These are phyloP conservation scores for Phylloscopus trochiloides DNA, from an alignment of 2,113 vertebrate genomes.

Conservation along the genomic window DNA sequence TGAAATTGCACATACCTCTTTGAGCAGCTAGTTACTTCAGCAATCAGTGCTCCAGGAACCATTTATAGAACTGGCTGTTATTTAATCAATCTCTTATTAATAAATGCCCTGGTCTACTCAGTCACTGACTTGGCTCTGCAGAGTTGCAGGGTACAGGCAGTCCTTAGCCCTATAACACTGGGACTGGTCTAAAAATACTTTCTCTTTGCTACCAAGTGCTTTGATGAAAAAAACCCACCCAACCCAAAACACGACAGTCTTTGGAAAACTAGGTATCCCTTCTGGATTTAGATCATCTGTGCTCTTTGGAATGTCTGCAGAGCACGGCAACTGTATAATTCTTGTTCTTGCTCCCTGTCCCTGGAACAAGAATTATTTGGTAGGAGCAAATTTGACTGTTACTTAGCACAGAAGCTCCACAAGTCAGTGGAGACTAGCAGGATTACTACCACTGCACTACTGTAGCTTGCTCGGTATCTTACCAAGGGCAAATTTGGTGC, in stretches of 20 bases:
- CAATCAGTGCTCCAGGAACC: background rate
- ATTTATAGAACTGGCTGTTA: background rate
- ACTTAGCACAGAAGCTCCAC: background rate
- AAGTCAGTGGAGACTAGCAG: background rate
- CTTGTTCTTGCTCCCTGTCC: background rate
- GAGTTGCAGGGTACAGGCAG: background rate
- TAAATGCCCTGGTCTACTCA: background rate
- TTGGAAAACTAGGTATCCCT: background rate
- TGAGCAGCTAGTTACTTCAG: background rate
- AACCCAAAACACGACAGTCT: background rate
- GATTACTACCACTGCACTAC: background rate
- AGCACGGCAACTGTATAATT: background rate
- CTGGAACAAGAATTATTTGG: background rate
- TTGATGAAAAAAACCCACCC: background rate
- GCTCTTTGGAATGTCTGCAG: background rate
- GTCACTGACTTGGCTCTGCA: background rate
- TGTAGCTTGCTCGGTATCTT: background rate
- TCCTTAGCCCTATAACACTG: background rate
- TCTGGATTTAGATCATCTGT: background rate
- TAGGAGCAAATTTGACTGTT: background rate
- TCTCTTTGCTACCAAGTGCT: background rate
- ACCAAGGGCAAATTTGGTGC: background rate
- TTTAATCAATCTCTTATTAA: background rate
- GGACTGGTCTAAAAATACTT: background rate
- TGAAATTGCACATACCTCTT: background rate